Evolutionary conservation across 1,140 invertebrate species (phyloP), one percentile per base, ranked within the genome.

Genomic region (Zaprionus africanus): DNA sequence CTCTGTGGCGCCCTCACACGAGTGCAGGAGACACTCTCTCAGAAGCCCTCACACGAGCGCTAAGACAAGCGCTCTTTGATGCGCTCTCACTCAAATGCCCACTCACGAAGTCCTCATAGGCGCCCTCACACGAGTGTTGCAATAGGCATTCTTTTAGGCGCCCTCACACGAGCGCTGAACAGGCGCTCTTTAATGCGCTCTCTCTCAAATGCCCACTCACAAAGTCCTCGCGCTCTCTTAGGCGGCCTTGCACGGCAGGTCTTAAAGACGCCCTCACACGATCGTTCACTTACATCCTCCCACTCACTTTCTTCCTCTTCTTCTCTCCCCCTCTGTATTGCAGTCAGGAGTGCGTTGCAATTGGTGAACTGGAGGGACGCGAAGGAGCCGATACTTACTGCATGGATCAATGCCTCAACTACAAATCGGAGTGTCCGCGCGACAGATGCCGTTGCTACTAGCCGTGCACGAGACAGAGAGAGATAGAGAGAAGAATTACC

Each of bases 371-470:
- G 66, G 94, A 93, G 79, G 96, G 96, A 13, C 93, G 94, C 61
- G 94, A 94, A 13, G 97, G 96, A 28, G 96, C 96, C 6, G 96
- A 96, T 76, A 94, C 96, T n/a, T 96, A 97, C 82, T 97, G 97
- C 85, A 95, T 96, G 94, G 96, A 97, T 90, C 94, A 96, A 73
- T 97, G 97, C 93, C 94, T 97, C 64, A 95, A 96, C 17, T 96
- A 96, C 92, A 94, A 95, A 13, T 94, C 95, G 3, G 90, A 94
- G 51, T 97, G 97, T 88, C 96, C 96, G 3, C 92, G 92, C 28
- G 92, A 96, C 76, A 94, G 95, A 85, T 97, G 97, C 82, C 93
- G 93, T 70, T 97, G 97, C 92, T 96, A 96, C 73, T 94, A 93
- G 60, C 46, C 34, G 46, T 5, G 31, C 38, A 22, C 9, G 3